Evolutionary conservation across 1,140 invertebrate species (phyloP).

Genomic region (Drosophila novamexicana): DNA sequence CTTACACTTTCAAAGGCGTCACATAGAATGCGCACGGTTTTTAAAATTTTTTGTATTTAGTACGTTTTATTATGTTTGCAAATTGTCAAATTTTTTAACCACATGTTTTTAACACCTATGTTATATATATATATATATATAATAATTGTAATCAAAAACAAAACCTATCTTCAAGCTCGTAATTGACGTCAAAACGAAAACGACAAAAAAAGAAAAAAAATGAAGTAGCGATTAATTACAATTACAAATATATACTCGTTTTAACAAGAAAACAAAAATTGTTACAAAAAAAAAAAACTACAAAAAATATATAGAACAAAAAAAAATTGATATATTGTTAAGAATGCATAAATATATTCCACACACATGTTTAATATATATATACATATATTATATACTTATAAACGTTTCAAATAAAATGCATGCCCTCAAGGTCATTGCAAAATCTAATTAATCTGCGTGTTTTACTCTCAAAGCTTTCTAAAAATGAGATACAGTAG

Average conservation of each 20-base stretch:
- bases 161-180: constrained; percentile 6
- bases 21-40: constrained; percentile 14
- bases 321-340: constrained; percentile 33
- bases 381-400: constrained; percentile 39
- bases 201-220: constrained; percentile 30
- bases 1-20: constrained; percentile 29
- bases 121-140: constrained; percentile 34
- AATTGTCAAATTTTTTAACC: constrained; percentile 50
- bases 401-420: constrained; percentile 64
- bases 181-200: not conserved
- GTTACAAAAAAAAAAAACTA: constrained; percentile 25
- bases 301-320: constrained; percentile 2
- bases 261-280: constrained; percentile 53
- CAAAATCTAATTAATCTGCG: constrained; percentile 39
- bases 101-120: constrained; percentile 54
- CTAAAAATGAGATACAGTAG: not conserved
- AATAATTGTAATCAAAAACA: constrained; percentile 56
- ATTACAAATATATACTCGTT: constrained; percentile 27
- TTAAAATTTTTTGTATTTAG: constrained; percentile 41
- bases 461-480: not conserved
- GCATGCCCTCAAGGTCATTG: constrained; percentile 50
- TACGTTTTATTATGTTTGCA: constrained; percentile 64
- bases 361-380: constrained; percentile 35
- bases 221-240: constrained; percentile 22
- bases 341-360: constrained; percentile 56